phyloP scores from a whole-genome alignment of 2,797 vertebrate genomes.

The Lophura swinhoii region DNA sequence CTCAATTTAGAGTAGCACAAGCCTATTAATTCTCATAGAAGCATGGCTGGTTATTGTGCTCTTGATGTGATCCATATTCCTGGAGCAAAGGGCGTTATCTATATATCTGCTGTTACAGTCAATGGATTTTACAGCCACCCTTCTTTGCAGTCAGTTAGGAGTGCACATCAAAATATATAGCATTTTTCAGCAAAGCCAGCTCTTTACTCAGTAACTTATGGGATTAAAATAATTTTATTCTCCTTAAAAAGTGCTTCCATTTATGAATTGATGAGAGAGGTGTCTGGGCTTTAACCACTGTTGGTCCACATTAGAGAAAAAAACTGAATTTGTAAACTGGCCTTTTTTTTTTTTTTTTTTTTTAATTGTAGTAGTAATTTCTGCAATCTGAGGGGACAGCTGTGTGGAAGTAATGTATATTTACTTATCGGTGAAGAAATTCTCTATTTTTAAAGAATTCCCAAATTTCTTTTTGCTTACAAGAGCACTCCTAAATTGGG shows the following conservation, averaged over 20 bases:
- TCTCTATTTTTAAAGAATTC: not conserved
- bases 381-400: not conserved
- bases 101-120: slow-evolving; percentile 25
- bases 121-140: slow-evolving; percentile 50
- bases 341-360: not conserved
- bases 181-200: slow-evolving; percentile 50
- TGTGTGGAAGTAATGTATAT: not conserved
- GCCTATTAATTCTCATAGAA: slow-evolving; percentile 31
- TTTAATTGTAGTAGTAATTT: not conserved
- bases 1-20: slow-evolving; percentile 12
- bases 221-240: slow-evolving; percentile 45
- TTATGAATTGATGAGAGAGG: not conserved
- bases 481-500: not conserved
- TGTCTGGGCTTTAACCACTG: not conserved
- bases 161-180: slow-evolving; percentile 39
- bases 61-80: slow-evolving; percentile 30
- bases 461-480: slow-evolving; percentile 2
- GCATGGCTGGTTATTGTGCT: slow-evolving; percentile 23
- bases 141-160: slow-evolving; percentile 26
- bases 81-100: slow-evolving; percentile 52
- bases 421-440: not conserved
- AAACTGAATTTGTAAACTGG: slow-evolving; percentile 6
- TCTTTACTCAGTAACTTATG: slow-evolving; percentile 22
- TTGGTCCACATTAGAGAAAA: not conserved
- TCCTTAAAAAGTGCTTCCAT: slow-evolving; percentile 58